phyloP scores from a whole-genome alignment of 2,113 vertebrate genomes.

The Protobothrops mucrosquamatus region DNA sequence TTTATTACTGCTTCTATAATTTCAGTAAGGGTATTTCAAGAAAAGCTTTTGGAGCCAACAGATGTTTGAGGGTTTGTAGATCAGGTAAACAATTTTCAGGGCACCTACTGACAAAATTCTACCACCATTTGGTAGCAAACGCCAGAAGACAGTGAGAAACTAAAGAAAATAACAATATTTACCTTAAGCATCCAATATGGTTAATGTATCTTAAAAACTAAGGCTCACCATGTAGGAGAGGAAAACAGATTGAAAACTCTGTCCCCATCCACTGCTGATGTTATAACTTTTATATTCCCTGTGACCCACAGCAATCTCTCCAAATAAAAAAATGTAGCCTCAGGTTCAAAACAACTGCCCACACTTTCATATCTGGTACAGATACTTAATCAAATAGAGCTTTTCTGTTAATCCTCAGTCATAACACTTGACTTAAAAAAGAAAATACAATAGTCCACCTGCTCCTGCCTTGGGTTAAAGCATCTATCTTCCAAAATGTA shows the following conservation, averaged over 20 bases:
- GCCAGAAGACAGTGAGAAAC: not conserved
- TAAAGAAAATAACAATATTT: not conserved
- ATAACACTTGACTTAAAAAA: not conserved
- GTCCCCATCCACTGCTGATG: not conserved
- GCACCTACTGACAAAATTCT: not conserved
- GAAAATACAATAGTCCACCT: not conserved
- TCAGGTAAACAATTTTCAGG: not conserved
- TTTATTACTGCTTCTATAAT: not conserved
- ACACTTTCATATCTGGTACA: not conserved
- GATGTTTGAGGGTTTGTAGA: not conserved
- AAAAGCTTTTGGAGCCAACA: not conserved
- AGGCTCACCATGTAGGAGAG: not conserved
- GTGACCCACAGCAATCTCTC: not conserved
- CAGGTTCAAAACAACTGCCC: not conserved
- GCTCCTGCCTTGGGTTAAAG: not conserved
- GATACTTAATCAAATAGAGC: not conserved
- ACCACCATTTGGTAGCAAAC: not conserved
- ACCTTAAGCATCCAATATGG: not conserved
- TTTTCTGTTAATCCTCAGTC: not conserved
- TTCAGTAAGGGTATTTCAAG: not conserved
- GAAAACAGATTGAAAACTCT: not conserved
- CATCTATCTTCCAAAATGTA: not conserved
- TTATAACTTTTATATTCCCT: not conserved
- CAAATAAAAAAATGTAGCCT: not conserved
- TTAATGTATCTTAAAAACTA: not conserved